phyloP scores from a whole-genome alignment of 2,888 invertebrate genomes.

The Saturnia pavonia region DNA sequence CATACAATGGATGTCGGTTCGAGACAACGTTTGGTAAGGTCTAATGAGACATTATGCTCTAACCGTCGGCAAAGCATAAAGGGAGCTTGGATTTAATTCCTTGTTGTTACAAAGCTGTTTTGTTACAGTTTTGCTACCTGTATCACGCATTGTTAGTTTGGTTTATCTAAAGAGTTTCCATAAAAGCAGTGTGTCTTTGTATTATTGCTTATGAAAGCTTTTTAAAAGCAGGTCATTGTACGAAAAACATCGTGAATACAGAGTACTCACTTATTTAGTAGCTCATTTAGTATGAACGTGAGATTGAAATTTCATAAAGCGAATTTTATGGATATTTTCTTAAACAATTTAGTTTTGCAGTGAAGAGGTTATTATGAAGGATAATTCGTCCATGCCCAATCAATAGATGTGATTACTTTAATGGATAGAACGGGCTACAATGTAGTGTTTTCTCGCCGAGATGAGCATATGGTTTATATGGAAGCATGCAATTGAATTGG shows the following conservation, averaged over 20 bases:
- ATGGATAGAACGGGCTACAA: background rate
- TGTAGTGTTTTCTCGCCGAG: background rate
- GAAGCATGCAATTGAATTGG: too few species aligned
- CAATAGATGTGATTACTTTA: background rate
- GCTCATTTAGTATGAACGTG: background rate
- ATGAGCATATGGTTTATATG: background rate
- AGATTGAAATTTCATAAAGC: background rate
- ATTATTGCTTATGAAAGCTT: background rate
- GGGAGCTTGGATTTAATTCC: constrained; percentile 47
- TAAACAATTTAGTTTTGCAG: background rate
- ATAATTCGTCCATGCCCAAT: too few species aligned
- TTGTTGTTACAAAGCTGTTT: constrained; percentile 43
- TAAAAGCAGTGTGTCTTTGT: background rate
- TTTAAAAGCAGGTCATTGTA: background rate
- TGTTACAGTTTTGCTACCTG: constrained; percentile 29
- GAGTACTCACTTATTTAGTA: background rate
- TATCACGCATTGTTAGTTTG: constrained; percentile 14
- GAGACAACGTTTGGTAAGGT: constrained; percentile 61
- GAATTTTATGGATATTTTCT: background rate
- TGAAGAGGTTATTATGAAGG: background rate
- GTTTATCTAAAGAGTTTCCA: background rate
- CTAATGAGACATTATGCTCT: constrained; percentile 74
- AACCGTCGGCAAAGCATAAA: constrained; percentile 43
- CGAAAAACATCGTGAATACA: background rate
- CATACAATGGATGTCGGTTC: constrained; percentile 66